Evolutionary conservation across 2,113 vertebrate genomes (phyloP).

Genomic region (Archocentrus centrarchus): DNA sequence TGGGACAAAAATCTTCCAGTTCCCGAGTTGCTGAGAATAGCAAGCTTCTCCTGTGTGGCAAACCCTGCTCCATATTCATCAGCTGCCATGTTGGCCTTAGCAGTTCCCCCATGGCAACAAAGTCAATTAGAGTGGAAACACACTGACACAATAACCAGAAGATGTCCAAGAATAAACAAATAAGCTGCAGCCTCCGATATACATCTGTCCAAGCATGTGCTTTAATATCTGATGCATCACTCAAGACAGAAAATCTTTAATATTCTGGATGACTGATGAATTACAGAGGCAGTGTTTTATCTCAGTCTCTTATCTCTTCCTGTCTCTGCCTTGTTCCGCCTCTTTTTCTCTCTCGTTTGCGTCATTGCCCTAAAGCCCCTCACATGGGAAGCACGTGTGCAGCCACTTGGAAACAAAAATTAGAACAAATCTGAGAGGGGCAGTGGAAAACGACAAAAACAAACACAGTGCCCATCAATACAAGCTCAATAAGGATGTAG

Average conservation of each 20-base stretch:
- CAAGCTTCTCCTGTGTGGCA: constrained; percentile 25
- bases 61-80: constrained; percentile 56
- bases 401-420: constrained; percentile 70
- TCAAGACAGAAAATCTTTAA: constrained; percentile 27
- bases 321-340: background rate
- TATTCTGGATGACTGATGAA: constrained; percentile 38
- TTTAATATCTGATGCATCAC: constrained; percentile 18
- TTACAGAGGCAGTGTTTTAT: constrained; percentile 32
- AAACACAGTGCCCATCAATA: constrained; percentile 54
- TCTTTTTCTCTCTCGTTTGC: constrained; percentile 38
- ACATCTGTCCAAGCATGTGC: background rate
- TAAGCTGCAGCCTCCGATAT: background rate
- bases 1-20: background rate
- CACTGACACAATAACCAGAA: constrained; percentile 53
- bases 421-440: constrained; percentile 68
- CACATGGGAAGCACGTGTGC: constrained; percentile 72
- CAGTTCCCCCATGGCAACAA: constrained; percentile 52
- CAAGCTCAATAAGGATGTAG: constrained; percentile 40
- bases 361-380: constrained; percentile 72
- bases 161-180: constrained; percentile 23
- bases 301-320: constrained; percentile 26
- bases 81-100: constrained; percentile 37
- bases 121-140: constrained; percentile 60
- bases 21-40: constrained; percentile 10
- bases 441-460: constrained; percentile 55